These are phyloP conservation scores for Ailuropoda melanoleuca DNA, from an alignment of 2,113 vertebrate genomes.

Conservation along the genomic window DNA sequence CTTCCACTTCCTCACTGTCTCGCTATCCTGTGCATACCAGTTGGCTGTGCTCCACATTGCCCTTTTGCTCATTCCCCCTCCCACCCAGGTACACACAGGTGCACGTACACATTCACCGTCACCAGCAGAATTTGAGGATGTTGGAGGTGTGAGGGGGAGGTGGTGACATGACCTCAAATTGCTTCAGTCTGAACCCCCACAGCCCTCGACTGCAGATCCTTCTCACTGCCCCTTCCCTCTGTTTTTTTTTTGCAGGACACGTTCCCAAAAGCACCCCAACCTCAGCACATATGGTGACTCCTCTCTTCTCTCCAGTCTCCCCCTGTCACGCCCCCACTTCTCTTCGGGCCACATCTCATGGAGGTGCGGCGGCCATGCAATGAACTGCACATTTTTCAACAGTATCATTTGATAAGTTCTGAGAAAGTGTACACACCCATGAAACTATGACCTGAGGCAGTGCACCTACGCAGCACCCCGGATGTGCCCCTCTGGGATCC, in stretches of 20 bases:
- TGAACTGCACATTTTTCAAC: neutral
- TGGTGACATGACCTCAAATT: too few species aligned
- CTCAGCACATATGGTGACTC: neutral
- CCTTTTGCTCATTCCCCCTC: neutral
- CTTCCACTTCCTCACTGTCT: neutral
- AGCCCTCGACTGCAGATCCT: neutral
- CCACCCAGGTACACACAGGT: rapidly evolving
- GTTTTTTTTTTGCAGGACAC: neutral
- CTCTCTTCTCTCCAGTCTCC: neutral
- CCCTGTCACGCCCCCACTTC: rapidly evolving
- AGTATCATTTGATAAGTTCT: neutral
- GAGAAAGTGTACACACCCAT: neutral
- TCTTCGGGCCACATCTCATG: neutral
- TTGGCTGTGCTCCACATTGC: rapidly evolving
- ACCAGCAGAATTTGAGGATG: neutral
- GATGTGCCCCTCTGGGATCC: neutral
- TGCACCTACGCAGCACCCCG: neutral
- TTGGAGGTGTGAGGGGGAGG: neutral
- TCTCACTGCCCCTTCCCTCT: neutral
- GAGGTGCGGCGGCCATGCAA: neutral
- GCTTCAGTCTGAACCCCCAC: neutral
- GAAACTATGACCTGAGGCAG: neutral
- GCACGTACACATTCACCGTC: rapidly evolving
- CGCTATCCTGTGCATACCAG: rapidly evolving
- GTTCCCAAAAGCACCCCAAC: rapidly evolving